These are phyloP conservation scores for Cinclus cinclus DNA, from an alignment of 2,113 vertebrate species.

Conservation along the genomic window DNA sequence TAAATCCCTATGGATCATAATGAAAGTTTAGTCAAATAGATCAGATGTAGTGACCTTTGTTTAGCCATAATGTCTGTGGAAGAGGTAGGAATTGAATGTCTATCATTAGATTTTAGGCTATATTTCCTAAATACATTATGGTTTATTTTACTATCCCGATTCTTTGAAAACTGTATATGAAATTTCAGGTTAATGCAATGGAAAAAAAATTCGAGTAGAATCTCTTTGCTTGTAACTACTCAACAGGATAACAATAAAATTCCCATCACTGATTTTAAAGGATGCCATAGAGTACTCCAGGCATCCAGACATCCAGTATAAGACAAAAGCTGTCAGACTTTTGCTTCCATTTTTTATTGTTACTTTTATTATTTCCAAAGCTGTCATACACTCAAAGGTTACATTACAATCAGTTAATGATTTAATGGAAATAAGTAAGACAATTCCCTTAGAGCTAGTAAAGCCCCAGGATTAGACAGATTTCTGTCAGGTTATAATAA, in stretches of 20 bases:
- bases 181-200: neutral
- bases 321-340: neutral
- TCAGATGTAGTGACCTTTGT: neutral
- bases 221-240: neutral
- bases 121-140: neutral
- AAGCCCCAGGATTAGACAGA: constrained; percentile 45
- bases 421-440: constrained; percentile 48
- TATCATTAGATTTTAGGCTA: neutral
- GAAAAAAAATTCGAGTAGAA: neutral
- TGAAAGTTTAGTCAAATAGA: neutral
- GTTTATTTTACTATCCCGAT: neutral
- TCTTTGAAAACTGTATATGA: neutral
- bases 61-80: neutral
- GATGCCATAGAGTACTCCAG: neutral
- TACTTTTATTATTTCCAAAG: constrained; percentile 21
- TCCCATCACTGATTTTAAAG: neutral
- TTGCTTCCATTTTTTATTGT: neutral
- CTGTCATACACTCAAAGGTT: neutral
- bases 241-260: neutral
- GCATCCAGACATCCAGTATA: neutral
- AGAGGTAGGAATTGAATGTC: neutral
- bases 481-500: constrained; percentile 59
- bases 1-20: neutral
- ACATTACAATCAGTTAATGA: constrained; percentile 39
- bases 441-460: constrained; percentile 31